phyloP scores from a whole-genome alignment of 2,113 vertebrate species.

The Seriola aureovittata region DNA sequence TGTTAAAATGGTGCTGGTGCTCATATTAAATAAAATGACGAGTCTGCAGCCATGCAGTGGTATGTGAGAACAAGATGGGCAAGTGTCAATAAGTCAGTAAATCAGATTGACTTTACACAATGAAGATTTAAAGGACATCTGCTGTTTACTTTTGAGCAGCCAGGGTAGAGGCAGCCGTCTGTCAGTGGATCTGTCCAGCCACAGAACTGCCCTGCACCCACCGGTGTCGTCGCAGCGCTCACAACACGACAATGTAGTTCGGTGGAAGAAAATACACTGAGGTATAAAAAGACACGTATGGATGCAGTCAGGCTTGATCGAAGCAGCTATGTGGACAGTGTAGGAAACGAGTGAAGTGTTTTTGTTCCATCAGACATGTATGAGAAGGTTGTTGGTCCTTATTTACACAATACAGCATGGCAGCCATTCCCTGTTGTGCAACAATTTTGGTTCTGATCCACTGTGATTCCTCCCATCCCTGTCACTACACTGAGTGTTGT shows the following conservation, averaged over 20 bases:
- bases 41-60: background rate
- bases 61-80: slow-evolving; percentile 5
- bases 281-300: background rate
- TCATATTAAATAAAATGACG: background rate
- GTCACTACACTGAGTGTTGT: background rate
- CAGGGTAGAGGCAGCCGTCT: background rate
- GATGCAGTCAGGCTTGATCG: background rate
- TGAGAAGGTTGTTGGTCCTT: slow-evolving; percentile 5
- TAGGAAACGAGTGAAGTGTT: background rate
- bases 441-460: slow-evolving; percentile 7
- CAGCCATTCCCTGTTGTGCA: background rate
- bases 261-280: background rate
- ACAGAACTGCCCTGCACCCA: background rate
- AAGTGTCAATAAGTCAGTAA: slow-evolving; percentile 12
- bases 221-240: background rate
- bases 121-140: background rate
- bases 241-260: background rate
- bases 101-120: background rate
- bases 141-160: background rate
- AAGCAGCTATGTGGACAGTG: background rate
- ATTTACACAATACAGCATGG: background rate
- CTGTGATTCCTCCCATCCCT: background rate
- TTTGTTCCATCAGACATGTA: background rate
- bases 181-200: background rate
- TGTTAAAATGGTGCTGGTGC: background rate